phyloP scores from a whole-genome alignment of 2,888 invertebrate genomes.

The Synergus itoensis region DNA sequence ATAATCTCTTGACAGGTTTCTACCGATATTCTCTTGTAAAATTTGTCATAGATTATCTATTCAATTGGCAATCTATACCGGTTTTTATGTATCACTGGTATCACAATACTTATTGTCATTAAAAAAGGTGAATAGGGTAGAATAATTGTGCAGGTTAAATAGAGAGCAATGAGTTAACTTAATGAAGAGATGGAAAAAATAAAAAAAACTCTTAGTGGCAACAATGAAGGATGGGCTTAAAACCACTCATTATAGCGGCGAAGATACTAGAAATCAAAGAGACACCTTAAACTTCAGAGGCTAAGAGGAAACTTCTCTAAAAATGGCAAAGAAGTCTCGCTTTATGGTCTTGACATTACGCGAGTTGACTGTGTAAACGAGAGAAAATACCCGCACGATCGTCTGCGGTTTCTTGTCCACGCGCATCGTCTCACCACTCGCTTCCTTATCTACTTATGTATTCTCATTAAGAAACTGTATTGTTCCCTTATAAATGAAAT shows the following conservation, averaged over 20 bases:
- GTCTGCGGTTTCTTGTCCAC: constrained; percentile 31
- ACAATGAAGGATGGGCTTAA: background rate
- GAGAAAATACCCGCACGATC: constrained; percentile 33
- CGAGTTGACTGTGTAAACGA: constrained; percentile 27
- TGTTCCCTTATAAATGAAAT: no score
- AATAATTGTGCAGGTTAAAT: background rate
- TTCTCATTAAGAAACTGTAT: background rate
- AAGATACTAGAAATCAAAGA: background rate
- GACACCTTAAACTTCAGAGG: background rate
- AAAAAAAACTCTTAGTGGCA: background rate
- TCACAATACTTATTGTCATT: no score
- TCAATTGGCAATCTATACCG: background rate
- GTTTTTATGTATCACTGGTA: no score
- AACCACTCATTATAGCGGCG: background rate
- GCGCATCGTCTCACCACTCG: background rate
- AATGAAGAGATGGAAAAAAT: background rate
- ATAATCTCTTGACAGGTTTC: background rate
- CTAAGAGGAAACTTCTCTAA: background rate
- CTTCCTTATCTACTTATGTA: constrained; percentile 4
- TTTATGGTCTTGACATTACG: constrained; percentile 11
- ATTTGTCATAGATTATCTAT: background rate
- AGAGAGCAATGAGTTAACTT: background rate
- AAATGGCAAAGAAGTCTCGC: background rate
- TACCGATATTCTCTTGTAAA: background rate
- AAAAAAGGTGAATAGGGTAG: no score